Evolutionary conservation across 2,888 invertebrate species (phyloP), one percentile per base, ranked within the genome.

Genomic region (Orgyia antiqua): DNA sequence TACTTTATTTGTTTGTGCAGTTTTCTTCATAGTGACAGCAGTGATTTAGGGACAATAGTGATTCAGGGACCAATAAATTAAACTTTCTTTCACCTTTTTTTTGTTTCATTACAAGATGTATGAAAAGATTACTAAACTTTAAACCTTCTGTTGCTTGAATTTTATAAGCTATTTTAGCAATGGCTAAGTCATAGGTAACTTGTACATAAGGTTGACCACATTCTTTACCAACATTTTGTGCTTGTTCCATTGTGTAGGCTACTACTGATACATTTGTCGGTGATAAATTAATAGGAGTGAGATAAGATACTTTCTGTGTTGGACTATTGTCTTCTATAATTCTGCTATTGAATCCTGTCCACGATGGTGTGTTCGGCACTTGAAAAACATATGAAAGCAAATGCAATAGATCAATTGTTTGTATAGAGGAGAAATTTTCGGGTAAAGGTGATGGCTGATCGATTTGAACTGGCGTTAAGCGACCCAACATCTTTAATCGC

Each of bases 161-260:
- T 13, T 15, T 5, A 4, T 18, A 10, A 8, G 25, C 19, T 1
- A 25, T 13, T 19, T 10, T 25, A 2, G 31, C 31, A 8, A 31
- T 26, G 9, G 31, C 31, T 7, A 31, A 17, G 11, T 31, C 31
- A n/a, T 31, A 31, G 1, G 26, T 26, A 6, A 27, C 27, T n/a
- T 21, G 10, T 2, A 27, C 15, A 9, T 11, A 27, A 3, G 4
- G 1, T 12, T 13, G 11, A 11, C n/a, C 5, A 6, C 10, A 27
- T 9, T 31, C 27, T 27, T 20, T 9, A 21, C 15, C 31, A 11
- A 26, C 9, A 12, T 27, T 8, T n/a, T 27, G 13, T 21, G 10
- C 11, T 12, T n/a, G 8, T 24, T 24, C 7, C 24, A 30, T 11
- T 7, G 30, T 30, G 9, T 18, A 4, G 8, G 4, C 3, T n/a